Evolutionary conservation across 2,888 invertebrate species (phyloP), one percentile per base, ranked within the genome.

Genomic region (Xiphydria camelus): DNA sequence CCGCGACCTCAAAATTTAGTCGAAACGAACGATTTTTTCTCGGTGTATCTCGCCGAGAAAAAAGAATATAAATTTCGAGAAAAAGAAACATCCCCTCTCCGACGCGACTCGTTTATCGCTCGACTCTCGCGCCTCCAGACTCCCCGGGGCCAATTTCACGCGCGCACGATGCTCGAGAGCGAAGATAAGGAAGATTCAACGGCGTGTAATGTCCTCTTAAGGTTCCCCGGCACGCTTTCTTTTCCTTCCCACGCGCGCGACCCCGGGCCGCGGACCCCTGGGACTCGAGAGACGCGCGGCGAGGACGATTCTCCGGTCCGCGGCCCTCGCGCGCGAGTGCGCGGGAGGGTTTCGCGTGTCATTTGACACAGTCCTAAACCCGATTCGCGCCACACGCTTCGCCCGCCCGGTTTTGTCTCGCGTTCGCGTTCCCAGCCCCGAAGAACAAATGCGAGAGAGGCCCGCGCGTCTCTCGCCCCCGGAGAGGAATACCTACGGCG

Each of bases 331-430:
- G n/a, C n/a, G n/a, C n/a, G n/a, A n/a, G n/a, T n/a, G n/a, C n/a
- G n/a, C n/a, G n/a, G n/a, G 41, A 44, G 35, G 41, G 39, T 39
- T 37, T 21, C 41, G 52, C 53, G 59, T 70, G 68, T 72, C 70
- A 73, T 73, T 73, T 73, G 73, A 71, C 73, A 73, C 73, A 73
- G 73, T 72, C 66, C 67, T 71, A 70, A 73, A 71, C 64, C 60
- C 62, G 64, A 73, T 73, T 73, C 67, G 70, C 66, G 68, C 63
- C 69, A 68, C 62, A 58, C 59, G 61, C 56, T 51, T 50, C 49
- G 49, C 54, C 59, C 61, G 59, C 43, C 34, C 47, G 53, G 57
- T 69, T 72, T 72, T 72, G 70, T 73, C 63, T 68, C 62, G 57
- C 49, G 51, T 32, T 43, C 40, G 54, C 59, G 68, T 71, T 70